Evolutionary conservation across 2,113 vertebrate species (phyloP), one percentile per base, ranked within the genome.

Genomic region (Excalfactoria chinensis): DNA sequence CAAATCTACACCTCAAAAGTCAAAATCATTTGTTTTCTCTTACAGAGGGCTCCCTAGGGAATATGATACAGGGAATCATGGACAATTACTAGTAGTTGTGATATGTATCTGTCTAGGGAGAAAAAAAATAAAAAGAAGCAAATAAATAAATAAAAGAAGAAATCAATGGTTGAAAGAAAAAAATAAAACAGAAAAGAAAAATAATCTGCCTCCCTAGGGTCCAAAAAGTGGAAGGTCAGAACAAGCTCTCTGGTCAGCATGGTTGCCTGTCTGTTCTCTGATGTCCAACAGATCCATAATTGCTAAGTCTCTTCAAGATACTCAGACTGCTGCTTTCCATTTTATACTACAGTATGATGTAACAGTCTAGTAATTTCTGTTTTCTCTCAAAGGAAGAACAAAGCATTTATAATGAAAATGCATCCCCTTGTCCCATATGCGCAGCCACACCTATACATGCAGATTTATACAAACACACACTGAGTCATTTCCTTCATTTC

Each of bases 11-110:
- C 56, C 55, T 95, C 48, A 95, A 95, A 96, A 97, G 40, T 92
- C 91, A 95, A 97, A 97, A 97, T 92, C 34, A 64, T 75, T 88
- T 68, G 40, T 89, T 97, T 95, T 79, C n/a, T 59, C 35, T 93
- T 95, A 79, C 30, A 90, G 68, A 94, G 75, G 53, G 17, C 73
- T 95, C 75, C 82, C 69, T 96, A 66, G 58, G 89, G 84, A 93
- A 86, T 28, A 53, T 78, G 95, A 94, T 87, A 92, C 28, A 90
- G 23, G 62, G 74, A 94, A 94, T 96, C 63, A 90, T 23, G 20
- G 20, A 23, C 80, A 95, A 83, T 94, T 96, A 88, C 46, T 44
- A 63, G 49, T 62, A 90, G 76, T 40, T 88, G 51, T 96, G 81
- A 87, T 94, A 86, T 41, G 23, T 95, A 90, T 87, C 67, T 76